Percentiles rank a stretch among this genome's conserved stretches.
Evolutionary conservation across 1,140 invertebrate species (phyloP).

Genomic region (Helicoverpa armigera): DNA sequence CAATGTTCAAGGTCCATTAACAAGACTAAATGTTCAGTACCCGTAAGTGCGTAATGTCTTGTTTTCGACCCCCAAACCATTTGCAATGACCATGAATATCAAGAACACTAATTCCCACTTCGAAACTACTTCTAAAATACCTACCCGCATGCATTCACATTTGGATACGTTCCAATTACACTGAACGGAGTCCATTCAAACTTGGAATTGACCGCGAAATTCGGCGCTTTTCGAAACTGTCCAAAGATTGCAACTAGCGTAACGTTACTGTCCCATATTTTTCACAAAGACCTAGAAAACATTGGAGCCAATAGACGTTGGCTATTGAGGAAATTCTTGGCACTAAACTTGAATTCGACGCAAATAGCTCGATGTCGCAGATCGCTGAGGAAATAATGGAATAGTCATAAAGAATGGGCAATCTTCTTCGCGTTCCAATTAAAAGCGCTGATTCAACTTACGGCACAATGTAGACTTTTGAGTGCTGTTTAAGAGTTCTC

Average conservation of each 20-base stretch:
- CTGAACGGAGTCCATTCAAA: slow-evolving; percentile 41
- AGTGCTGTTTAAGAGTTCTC: no score
- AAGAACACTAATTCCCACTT: slow-evolving; percentile 26
- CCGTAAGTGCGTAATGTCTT: background rate
- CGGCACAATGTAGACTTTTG: no score
- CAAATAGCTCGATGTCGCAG: slow-evolving; percentile 41
- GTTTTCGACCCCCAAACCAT: slow-evolving; percentile 20
- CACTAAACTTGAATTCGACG: slow-evolving; percentile 28
- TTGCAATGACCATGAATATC: slow-evolving; percentile 23
- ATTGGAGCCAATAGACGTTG: slow-evolving; percentile 31
- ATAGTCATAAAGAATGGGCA: no score
- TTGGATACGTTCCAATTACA: slow-evolving; percentile 44
- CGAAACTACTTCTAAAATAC: slow-evolving; percentile 38
- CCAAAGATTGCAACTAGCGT: slow-evolving; percentile 33
- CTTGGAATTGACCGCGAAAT: slow-evolving; percentile 31
- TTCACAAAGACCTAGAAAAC: slow-evolving; percentile 27
- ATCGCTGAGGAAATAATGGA: slow-evolving; percentile 20
- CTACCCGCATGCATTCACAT: slow-evolving; percentile 40
- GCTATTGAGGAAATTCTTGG: slow-evolving; percentile 36
- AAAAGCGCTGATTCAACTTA: no score
- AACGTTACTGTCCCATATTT: slow-evolving; percentile 30
- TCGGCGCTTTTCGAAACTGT: slow-evolving; percentile 14
- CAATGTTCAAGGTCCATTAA: background rate
- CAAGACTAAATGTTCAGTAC: background rate
- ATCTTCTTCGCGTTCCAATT: no score